Evolutionary conservation across 2,888 invertebrate species (phyloP), one percentile per base, ranked within the genome.

Genomic region (Cordylochernes scorpioides): DNA sequence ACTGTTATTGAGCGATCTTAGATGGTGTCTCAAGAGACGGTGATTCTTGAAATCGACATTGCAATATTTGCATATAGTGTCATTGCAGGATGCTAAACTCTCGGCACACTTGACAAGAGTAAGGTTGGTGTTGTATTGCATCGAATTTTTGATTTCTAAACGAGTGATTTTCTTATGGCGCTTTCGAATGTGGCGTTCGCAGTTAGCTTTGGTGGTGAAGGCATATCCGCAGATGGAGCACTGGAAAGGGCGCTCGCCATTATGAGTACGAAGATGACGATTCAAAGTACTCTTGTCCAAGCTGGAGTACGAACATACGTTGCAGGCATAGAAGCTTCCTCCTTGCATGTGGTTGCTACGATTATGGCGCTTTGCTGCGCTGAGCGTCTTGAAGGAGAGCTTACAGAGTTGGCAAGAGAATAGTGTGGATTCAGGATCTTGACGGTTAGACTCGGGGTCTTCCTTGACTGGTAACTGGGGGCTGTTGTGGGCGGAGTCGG

Each of bases 141-240:
- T 74, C 5, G 74, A 67, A 39, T 69, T 68, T 49, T 82, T 78
- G 0, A 86, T 73, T 43, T 86, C 82, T 42, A 82, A 77, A 30
- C 80, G 64, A 2, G 72, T 70, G 2, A 68, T 64, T 52, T 78
- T 78, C 0, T 71, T 69, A 47, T 88, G 88, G 15, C 82, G 65
- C 51, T 88, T 88, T 39, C 84, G 63, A 44, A 88, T 62, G 52
- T 91, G 88, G 5, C 88, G 62, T 55, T 91, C 88, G 51, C 91
- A 91, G 50, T 91, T 88, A 2, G 88, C 86, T 57, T 88, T 86
- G 1, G 88, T 88, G 15, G 88, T 88, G 53, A 91, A 91, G 3
- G 86, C 84, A 48, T 80, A 86, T 47, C 78, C 78, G 53, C 91
- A 91, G n/a, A 86, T 64, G 1, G 72, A 68, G 49, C 88, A 91